phyloP scores from a whole-genome alignment of 2,113 vertebrate species.

The Malurus elegans region DNA sequence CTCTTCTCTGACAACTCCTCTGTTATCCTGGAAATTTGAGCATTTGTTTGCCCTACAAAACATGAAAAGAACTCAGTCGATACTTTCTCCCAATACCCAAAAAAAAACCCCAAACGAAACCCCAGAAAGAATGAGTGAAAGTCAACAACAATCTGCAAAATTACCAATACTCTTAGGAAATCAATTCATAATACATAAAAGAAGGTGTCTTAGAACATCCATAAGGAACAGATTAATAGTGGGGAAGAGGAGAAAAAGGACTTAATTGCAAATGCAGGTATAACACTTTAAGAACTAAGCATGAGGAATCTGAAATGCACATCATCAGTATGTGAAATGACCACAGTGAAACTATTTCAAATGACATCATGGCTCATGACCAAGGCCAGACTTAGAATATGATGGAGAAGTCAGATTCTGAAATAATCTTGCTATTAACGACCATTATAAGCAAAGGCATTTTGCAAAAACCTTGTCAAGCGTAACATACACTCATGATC shows the following conservation, averaged over 20 bases:
- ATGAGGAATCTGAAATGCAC: neutral
- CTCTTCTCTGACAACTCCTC: slow-evolving; percentile 90
- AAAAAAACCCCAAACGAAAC: neutral
- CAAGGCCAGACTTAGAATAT: neutral
- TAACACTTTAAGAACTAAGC: neutral
- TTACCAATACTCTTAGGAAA: neutral
- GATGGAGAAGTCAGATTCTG: neutral
- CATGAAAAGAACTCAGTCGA: neutral
- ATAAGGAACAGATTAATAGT: neutral
- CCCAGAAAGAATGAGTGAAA: neutral
- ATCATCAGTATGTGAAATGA: neutral
- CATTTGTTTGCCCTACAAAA: slow-evolving; percentile 89
- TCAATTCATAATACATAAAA: neutral
- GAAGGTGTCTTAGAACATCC: neutral
- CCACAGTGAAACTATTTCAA: neutral
- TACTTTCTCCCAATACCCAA: neutral
- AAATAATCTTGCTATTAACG: neutral
- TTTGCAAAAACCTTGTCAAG: neutral
- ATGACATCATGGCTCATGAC: neutral
- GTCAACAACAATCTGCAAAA: neutral
- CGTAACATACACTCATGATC: neutral
- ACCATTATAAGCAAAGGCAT: neutral
- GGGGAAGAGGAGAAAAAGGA: neutral
- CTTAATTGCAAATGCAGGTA: neutral
- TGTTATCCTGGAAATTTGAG: slow-evolving; percentile 88